phyloP scores from a whole-genome alignment of 1,140 invertebrate genomes.

The Eumeta japonica region DNA sequence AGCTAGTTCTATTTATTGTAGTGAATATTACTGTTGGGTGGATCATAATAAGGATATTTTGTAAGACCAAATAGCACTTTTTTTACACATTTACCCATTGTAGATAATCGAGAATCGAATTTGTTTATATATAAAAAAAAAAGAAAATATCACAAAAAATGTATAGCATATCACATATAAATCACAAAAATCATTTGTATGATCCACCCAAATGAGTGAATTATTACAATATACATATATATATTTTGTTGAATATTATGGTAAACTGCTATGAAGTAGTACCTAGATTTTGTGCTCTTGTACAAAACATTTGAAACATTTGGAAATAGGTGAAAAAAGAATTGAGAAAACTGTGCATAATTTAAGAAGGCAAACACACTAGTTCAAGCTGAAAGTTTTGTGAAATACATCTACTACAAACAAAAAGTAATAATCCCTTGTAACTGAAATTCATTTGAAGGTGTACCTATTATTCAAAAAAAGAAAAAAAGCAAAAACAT shows the following conservation, averaged over 20 bases:
- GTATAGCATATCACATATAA: slow-evolving; percentile 49
- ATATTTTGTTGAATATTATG: slow-evolving; percentile 53
- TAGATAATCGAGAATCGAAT: slow-evolving; percentile 36
- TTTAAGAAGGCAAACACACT: no score
- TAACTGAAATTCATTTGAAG: slow-evolving; percentile 49
- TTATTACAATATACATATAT: slow-evolving; percentile 52
- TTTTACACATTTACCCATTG: slow-evolving; percentile 44
- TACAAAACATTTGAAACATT: slow-evolving; percentile 46
- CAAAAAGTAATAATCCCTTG: no score
- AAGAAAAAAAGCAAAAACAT: no score
- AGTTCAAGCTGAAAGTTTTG: no score
- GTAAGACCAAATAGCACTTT: slow-evolving; percentile 52
- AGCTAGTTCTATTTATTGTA: slow-evolving; percentile 57
- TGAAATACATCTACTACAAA: no score
- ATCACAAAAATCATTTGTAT: slow-evolving; percentile 32
- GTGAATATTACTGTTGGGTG: slow-evolving; percentile 46
- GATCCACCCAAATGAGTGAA: slow-evolving; percentile 43
- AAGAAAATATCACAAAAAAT: slow-evolving; percentile 43
- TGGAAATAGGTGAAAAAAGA: slow-evolving; percentile 55
- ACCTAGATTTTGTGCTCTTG: slow-evolving; percentile 39
- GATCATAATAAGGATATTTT: slow-evolving; percentile 41
- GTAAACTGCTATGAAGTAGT: slow-evolving; percentile 45
- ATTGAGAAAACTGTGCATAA: slow-evolving; percentile 36
- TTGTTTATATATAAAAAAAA: slow-evolving; percentile 30
- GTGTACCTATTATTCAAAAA: slow-evolving; percentile 49